Evolutionary conservation across 2,888 invertebrate genomes (phyloP).

Genomic region (Drosophila neoperkinsi): DNA sequence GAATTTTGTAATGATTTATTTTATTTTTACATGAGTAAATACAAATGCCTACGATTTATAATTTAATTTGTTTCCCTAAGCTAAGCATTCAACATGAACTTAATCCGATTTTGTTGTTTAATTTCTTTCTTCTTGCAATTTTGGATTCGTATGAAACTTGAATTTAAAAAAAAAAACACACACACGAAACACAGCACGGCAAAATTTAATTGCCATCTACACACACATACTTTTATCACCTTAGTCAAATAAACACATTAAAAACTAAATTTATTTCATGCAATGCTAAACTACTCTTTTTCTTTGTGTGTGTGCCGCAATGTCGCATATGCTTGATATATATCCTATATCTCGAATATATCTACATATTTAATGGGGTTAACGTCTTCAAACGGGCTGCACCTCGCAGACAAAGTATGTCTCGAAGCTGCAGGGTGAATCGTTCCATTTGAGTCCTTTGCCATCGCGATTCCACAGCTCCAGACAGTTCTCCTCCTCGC

Average conservation of each 20-base stretch:
- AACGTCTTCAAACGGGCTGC: conserved; percentile 80
- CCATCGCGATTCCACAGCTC: conserved; percentile 96
- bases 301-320: conserved; percentile 38
- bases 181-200: conserved; percentile 39
- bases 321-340: conserved; percentile 29
- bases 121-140: conserved; percentile 35
- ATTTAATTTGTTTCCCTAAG: conserved; percentile 71
- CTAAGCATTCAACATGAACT: conserved; percentile 62
- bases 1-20: conserved; percentile 33
- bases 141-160: conserved; percentile 25
- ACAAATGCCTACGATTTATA: conserved; percentile 62
- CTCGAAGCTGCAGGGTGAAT: conserved; percentile 96
- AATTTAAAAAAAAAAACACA: conserved; percentile 1
- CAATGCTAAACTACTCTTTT: conserved; percentile 16
- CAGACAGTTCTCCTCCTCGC: conserved; percentile 96
- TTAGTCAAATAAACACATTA: conserved; percentile 49
- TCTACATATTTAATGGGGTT: conserved; percentile 9
- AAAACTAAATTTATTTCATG: conserved; percentile 39
- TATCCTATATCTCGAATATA: conserved; percentile 14
- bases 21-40: conserved; percentile 55
- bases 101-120: conserved; percentile 33
- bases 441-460: conserved; percentile 97
- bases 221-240: conserved; percentile 38
- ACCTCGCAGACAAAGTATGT: conserved; percentile 97
- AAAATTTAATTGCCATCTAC: conserved; percentile 23